Conservation (phyloP, 2,113 vertebrate species). For the Erinaceus europaeus region DNA sequence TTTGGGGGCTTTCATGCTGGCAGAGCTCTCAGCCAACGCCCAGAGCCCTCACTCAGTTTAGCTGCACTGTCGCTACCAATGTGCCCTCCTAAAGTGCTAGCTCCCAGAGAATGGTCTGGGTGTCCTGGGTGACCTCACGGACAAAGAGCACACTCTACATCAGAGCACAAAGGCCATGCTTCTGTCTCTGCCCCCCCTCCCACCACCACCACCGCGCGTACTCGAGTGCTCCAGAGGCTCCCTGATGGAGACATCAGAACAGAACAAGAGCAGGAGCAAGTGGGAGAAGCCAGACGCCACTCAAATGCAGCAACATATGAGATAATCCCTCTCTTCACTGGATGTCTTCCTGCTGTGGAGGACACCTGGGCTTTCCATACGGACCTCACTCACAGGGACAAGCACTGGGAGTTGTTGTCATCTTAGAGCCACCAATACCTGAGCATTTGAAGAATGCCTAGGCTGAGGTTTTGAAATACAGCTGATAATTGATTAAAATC, state of each 20-base stretch:
- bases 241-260: neutral
- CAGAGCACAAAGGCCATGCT: no score
- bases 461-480: neutral
- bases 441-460: neutral
- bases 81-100: fast-evolving
- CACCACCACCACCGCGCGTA: no score
- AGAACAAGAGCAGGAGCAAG: neutral
- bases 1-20: no score
- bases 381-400: no score
- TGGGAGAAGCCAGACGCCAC: neutral
- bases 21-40: no score
- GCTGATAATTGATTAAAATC: no score
- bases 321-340: neutral
- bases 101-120: neutral
- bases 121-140: neutral
- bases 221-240: neutral
- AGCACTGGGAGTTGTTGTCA: no score
- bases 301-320: neutral
- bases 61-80: no score
- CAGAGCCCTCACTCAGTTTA: no score
- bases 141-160: no score
- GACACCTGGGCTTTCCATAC: no score
- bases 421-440: neutral
- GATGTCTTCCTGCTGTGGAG: neutral
- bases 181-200: no score